phyloP scores from a whole-genome alignment of 2,797 vertebrate species.

The Ptychobarbus kaznakovi region DNA sequence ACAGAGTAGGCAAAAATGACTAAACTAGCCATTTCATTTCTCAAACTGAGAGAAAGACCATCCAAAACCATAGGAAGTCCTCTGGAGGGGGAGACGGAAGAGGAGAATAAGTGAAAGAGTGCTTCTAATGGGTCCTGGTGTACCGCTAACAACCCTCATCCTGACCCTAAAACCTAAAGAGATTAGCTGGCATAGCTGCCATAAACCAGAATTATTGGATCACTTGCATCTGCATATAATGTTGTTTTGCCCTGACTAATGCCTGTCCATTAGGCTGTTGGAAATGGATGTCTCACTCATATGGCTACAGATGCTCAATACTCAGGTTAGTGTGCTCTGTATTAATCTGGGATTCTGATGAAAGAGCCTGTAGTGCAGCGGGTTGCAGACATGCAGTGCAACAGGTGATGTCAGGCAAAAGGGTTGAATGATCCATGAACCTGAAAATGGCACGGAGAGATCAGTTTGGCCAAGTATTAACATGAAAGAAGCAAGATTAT shows the following conservation, averaged over 20 bases:
- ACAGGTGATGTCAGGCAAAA: slow-evolving; percentile 9
- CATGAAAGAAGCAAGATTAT: not conserved
- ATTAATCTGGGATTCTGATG: slow-evolving; percentile 21
- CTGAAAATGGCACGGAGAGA: not conserved
- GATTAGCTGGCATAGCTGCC: slow-evolving; percentile 50
- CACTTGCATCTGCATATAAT: slow-evolving; percentile 42
- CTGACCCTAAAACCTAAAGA: slow-evolving; percentile 46
- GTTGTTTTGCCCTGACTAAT: slow-evolving; percentile 43
- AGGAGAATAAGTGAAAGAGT: not conserved
- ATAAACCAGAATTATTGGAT: slow-evolving; percentile 48
- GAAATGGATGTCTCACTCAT: not conserved
- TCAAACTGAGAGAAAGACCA: not conserved
- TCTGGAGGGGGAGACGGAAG: slow-evolving; percentile 19
- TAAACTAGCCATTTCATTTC: slow-evolving; percentile 31
- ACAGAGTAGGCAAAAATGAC: not conserved
- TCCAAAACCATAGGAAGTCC: not conserved
- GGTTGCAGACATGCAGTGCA: not conserved
- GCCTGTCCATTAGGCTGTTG: slow-evolving; percentile 29
- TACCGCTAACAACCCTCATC: slow-evolving; percentile 40
- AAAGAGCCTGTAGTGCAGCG: not conserved
- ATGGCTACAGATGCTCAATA: slow-evolving; percentile 1
- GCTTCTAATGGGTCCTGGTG: slow-evolving; percentile 28
- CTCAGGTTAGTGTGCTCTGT: not conserved
- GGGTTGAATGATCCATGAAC: not conserved
- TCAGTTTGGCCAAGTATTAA: not conserved